Base-by-base conservation (phyloP, 2,888 invertebrate species). In the Timema podura region DNA sequence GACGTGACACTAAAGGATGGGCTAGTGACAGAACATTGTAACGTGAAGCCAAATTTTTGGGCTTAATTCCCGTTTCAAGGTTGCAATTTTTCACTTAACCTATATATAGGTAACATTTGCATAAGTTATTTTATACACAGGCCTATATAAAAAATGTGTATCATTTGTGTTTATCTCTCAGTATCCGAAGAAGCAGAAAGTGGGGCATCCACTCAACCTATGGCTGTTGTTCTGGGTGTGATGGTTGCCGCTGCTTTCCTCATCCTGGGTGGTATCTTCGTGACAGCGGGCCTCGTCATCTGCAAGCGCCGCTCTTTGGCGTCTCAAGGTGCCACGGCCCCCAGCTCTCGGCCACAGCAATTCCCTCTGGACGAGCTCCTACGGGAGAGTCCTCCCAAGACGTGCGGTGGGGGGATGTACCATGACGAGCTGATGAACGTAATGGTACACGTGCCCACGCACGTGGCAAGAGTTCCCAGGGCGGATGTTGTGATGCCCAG, bases 221-320 rank as follows among this genome's bases (percentile, higher is more conserved):
- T 73, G 70, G 71, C 79, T 73, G 76, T 81, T 68, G 76, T 81
- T 68, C 76, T 79, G 49, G 74, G 79, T n/a, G 79, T 77, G 65
- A 73, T 81, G 68, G 78, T 80, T 68, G 79, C 78, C 70, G 78
- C 76, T 44, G 78, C 77, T n/a, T 78, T 79, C 10, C 74, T 81
- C 68, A 76, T 80, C 59, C 76, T 81, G 49, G 74, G 80, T 64
- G 81, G 81, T 45, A 78, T 81, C 72, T 81, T 80, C 47, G 77
- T 81, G 65, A 76, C 79, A 49, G 80, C 81, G 54, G 75, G 81
- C 10, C 54, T 66, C 68, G 78, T 76, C 46, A 76, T 81, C 73
- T 81, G 81, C 73, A 76, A 79, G 15, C 77, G 77, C 68, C 78
- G 80, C 68, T 75, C 76, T 47, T 71, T 73, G 13, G 48, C 71